A percentile compares a stretch with the other conserved stretches of the same genome.
phyloP scores from a whole-genome alignment of 2,113 vertebrate species.

The Tyto alba region DNA sequence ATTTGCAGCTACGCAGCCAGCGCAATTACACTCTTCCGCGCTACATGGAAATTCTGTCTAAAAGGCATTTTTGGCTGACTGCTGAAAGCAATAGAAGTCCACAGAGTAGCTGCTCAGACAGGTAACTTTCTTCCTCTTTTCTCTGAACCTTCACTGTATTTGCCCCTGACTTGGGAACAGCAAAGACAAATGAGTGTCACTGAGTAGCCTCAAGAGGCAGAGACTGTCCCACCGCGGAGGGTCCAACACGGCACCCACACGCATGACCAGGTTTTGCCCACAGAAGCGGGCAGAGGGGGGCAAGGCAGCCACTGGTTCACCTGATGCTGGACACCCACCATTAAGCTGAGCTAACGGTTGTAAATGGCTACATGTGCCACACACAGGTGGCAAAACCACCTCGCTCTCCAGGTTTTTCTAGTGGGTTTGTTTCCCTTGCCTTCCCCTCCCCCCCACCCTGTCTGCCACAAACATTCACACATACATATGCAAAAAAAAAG shows the following conservation, averaged over 20 bases:
- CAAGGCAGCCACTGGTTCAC: neutral
- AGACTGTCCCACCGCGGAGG: neutral
- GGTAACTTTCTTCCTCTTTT: neutral
- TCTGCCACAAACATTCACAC: neutral
- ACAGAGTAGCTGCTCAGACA: neutral
- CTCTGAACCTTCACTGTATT: neutral
- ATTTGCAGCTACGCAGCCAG: neutral
- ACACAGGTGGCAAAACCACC: neutral
- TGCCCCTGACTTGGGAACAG: neutral
- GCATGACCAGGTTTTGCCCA: neutral
- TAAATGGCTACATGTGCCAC: accelerated
- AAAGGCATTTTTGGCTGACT: neutral
- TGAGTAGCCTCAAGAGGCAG: neutral
- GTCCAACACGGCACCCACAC: accelerated
- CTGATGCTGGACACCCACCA: neutral
- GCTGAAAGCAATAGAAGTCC: neutral
- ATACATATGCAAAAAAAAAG: neutral
- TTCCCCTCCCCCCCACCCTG: accelerated
- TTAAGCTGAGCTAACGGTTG: accelerated
- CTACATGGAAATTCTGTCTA: neutral
- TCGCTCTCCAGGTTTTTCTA: neutral
- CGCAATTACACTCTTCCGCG: neutral
- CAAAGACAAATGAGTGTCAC: neutral
- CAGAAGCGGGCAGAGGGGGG: neutral
- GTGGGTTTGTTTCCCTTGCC: too few species aligned